A percentile compares a stretch with the other conserved stretches of the same genome.
phyloP scores from a whole-genome alignment of 2,113 vertebrate genomes.

The Nicator chloris region DNA sequence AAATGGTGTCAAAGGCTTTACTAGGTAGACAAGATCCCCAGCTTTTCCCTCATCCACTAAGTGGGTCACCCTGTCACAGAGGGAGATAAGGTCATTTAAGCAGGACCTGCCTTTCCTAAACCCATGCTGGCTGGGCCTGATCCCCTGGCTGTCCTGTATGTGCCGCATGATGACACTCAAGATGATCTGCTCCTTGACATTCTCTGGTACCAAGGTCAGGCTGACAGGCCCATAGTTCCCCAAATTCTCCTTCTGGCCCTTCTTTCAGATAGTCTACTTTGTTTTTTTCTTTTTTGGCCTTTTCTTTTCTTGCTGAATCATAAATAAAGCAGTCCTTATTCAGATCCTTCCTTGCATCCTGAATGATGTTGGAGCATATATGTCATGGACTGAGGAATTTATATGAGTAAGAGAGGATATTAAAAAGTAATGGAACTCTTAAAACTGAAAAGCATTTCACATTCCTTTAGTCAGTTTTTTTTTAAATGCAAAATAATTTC shows the following conservation, averaged over 20 bases:
- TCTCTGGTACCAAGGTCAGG: background rate
- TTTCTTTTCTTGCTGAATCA: background rate
- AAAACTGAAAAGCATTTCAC: conserved; percentile 9
- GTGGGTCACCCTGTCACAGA: background rate
- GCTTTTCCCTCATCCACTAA: background rate
- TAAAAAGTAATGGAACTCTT: background rate
- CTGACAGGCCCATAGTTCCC: background rate
- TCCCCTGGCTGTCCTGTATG: background rate
- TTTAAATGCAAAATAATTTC: background rate
- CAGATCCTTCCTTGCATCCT: background rate
- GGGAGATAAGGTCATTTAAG: background rate
- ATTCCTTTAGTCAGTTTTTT: background rate
- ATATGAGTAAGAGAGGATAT: background rate
- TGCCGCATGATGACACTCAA: background rate
- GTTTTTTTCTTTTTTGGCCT: background rate
- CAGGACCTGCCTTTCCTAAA: background rate
- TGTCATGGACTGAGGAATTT: background rate
- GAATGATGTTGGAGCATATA: background rate
- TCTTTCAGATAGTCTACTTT: background rate
- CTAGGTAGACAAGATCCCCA: background rate
- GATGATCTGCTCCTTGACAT: background rate
- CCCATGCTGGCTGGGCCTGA: background rate
- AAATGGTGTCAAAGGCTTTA: background rate
- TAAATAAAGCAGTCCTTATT: background rate
- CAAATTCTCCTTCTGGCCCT: background rate